Base-by-base conservation (phyloP, 2,113 vertebrate genomes). In the Trichomycterus rosablanca region DNA sequence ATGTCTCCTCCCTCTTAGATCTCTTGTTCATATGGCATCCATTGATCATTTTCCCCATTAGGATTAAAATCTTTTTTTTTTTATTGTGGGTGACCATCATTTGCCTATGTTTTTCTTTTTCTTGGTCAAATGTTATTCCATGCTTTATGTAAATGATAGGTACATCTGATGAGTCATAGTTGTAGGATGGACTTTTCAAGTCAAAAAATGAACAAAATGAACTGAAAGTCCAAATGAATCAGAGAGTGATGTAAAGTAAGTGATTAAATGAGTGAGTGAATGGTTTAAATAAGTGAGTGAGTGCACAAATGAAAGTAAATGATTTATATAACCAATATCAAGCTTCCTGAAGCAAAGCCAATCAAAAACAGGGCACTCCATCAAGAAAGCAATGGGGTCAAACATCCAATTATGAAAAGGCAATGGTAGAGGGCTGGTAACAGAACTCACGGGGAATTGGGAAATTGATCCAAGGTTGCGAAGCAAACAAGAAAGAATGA, bases 381-480 rank as follows among this genome's bases (percentile, higher is more conserved):
- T 64, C 52, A 60, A 51, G 39, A 56, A 55, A 19, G 30, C 75
- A 81, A 80, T 66, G 74, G 63, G 79, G 80, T 84, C 81, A 84
- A 76, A 71, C 37, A 7, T 54, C 57, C 16, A 58, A 78, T 72
- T 73, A 71, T 63, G 19, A 35, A 74, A 72, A 77, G 65, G 49
- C 1, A 52, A 67, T 23, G 40, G 67, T 45, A 66, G 74, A 44
- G 72, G 64, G 75, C 78, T 73, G 75, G 78, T 75, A 75, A 73
- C 44, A 68, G 70, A 67, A 77, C 76, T 76, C 72, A 77, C 63
- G 68, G 50, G 40, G 35, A 66, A 68, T 26, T 71, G 73, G 60
- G 19, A 59, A 75, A 83, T 81, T 52, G 75, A 83, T 72, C 64
- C 46, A 32, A 50, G 66, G 74, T 68, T 56, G 54, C 63, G 68